These are phyloP conservation scores for Cryptotermes secundus DNA, from an alignment of 1,140 invertebrate species.

Conservation along the genomic window DNA sequence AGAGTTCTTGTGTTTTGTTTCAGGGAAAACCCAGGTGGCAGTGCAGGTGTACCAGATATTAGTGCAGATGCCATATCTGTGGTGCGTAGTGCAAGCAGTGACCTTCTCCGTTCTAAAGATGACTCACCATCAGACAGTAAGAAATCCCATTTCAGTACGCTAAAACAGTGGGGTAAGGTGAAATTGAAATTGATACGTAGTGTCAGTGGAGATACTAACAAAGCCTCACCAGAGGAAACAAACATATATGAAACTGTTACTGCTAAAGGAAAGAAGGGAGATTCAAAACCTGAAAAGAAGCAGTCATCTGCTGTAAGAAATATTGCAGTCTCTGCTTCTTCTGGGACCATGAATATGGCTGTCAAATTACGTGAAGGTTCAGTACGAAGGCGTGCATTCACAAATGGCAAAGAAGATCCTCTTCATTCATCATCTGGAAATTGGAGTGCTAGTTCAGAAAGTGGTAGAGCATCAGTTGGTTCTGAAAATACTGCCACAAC, in stretches of 20 bases:
- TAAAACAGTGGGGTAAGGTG: conserved; percentile 80
- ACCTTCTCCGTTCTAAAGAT: conserved; percentile 60
- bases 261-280: conserved; percentile 53
- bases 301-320: conserved; percentile 76
- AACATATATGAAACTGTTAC: conserved; percentile 60
- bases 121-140: conserved; percentile 57
- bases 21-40: conserved; percentile 42
- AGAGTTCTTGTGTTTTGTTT: conserved; percentile 11
- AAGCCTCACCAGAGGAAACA: conserved; percentile 53
- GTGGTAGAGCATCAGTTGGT: conserved; percentile 78
- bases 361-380: conserved; percentile 74
- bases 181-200: conserved; percentile 71
- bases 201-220: conserved; percentile 52
- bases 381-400: conserved; percentile 60
- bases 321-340: conserved; percentile 54
- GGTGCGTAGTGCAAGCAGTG: conserved; percentile 65
- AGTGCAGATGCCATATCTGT: conserved; percentile 46
- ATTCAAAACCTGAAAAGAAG: conserved; percentile 45
- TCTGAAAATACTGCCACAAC: conserved; percentile 71
- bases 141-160: conserved; percentile 73
- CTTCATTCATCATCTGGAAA: conserved; percentile 88
- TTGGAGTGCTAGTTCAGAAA: conserved; percentile 90
- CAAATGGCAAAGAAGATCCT: conserved; percentile 62
- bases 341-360: conserved; percentile 57
- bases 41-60: background rate